Evolutionary conservation across 1,140 invertebrate genomes (phyloP).

Genomic region (Dendroctonus valens): DNA sequence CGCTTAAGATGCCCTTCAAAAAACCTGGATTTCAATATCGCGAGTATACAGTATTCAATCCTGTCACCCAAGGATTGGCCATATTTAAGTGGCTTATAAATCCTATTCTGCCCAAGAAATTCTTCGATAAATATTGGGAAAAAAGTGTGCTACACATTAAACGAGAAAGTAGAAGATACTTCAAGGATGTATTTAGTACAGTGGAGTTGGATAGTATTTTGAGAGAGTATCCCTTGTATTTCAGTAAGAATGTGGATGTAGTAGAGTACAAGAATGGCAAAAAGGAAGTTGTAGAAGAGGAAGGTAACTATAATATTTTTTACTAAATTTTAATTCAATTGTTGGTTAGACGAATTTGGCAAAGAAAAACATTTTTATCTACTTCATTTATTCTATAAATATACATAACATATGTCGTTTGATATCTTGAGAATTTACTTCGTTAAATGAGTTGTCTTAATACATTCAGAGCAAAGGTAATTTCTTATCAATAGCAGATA

Average conservation of each 20-base stretch:
- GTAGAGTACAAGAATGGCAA: constrained; percentile 78
- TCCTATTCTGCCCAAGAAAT: constrained; percentile 62
- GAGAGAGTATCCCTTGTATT: constrained; percentile 71
- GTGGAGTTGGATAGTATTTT: constrained; percentile 76
- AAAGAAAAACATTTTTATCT: no score
- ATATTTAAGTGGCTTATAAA: constrained; percentile 70
- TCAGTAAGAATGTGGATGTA: constrained; percentile 86
- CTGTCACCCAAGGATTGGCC: constrained; percentile 25
- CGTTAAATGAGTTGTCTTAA: no score
- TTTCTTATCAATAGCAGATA: no score
- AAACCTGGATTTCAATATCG: background rate
- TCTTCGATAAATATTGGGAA: constrained; percentile 77
- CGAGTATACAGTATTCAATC: constrained; percentile 10
- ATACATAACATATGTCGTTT: background rate
- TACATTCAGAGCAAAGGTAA: no score
- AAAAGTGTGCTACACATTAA: constrained; percentile 73
- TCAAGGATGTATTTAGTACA: constrained; percentile 72
- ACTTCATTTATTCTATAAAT: background rate
- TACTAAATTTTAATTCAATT: no score
- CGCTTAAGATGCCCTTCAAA: background rate
- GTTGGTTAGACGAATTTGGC: no score
- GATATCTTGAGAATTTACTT: no score
- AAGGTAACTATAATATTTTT: constrained; percentile 52
- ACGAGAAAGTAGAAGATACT: constrained; percentile 66
- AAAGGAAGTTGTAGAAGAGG: constrained; percentile 85